Conservation (phyloP, 2,113 vertebrate genomes). For the Spea bombifrons region DNA sequence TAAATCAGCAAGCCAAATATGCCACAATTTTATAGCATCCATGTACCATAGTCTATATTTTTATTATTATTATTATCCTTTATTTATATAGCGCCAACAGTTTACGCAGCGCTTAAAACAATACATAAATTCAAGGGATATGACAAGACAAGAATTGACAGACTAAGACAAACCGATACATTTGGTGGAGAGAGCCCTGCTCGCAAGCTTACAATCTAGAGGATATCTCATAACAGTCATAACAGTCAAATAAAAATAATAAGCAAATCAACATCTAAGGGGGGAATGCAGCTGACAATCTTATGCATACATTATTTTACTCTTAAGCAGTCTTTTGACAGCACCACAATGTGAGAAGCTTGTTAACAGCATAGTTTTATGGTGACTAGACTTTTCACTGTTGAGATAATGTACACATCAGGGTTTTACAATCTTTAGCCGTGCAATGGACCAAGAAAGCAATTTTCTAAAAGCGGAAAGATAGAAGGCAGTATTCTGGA, state of each 20-base stretch:
- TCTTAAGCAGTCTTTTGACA: conserved; percentile 13
- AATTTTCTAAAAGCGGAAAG: conserved; percentile 43
- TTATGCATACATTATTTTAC: neutral
- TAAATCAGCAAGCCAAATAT: too few relatives aligned
- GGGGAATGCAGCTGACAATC: conserved; percentile 7
- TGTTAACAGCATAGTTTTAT: conserved; percentile 35
- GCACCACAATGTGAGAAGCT: conserved; percentile 5
- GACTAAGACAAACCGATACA: too few relatives aligned
- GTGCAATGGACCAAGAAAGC: conserved; percentile 40
- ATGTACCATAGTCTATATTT: too few relatives aligned
- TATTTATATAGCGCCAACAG: too few relatives aligned
- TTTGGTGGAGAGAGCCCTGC: too few relatives aligned
- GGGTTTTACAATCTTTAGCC: conserved; percentile 30
- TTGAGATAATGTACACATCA: conserved; percentile 30
- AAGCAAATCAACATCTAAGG: conserved; percentile 14
- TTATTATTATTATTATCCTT: too few relatives aligned
- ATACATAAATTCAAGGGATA: too few relatives aligned
- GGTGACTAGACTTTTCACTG: conserved; percentile 32
- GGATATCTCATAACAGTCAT: too few relatives aligned
- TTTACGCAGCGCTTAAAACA: too few relatives aligned
- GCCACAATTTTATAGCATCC: too few relatives aligned
- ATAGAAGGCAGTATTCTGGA: conserved; percentile 11
- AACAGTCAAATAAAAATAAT: conserved; percentile 6
- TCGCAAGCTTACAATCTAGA: too few relatives aligned
- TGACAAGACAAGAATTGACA: too few relatives aligned